Conservation (phyloP, 2,113 vertebrate species). For the Chaenocephalus aceratus region DNA sequence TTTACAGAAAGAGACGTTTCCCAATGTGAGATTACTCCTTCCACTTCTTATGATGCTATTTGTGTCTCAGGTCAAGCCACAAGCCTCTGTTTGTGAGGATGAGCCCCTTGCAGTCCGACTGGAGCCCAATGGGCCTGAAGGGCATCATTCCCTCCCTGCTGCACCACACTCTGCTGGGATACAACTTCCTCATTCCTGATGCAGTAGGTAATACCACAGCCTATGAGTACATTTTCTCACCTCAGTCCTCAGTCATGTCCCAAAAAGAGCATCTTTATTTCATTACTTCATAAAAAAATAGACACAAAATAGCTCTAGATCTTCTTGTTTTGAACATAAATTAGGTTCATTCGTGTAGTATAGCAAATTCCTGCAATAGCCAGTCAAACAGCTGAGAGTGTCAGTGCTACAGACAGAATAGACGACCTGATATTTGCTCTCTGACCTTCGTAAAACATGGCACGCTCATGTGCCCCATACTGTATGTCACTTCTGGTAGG, state of each 20-base stretch:
- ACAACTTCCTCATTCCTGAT: conserved; percentile 95
- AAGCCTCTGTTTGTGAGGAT: conserved; percentile 89
- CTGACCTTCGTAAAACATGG: too few species aligned
- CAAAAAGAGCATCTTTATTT: neutral
- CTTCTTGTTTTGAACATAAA: neutral
- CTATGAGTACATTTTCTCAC: conserved; percentile 27
- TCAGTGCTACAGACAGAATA: conserved; percentile 18
- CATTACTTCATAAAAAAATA: neutral
- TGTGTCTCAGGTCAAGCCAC: conserved; percentile 84
- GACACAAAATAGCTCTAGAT: neutral
- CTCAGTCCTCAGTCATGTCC: neutral
- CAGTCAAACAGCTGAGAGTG: conserved; percentile 11
- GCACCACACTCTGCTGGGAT: conserved; percentile 92
- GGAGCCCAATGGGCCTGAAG: conserved; percentile 88
- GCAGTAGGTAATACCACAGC: conserved; percentile 87
- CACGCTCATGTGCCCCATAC: neutral
- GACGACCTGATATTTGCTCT: neutral
- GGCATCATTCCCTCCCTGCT: conserved; percentile 90
- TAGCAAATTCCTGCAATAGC: conserved; percentile 42
- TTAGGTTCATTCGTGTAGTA: conserved; percentile 27
- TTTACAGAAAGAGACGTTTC: neutral
- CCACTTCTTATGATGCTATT: neutral
- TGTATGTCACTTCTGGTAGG: neutral
- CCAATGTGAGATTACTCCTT: neutral
- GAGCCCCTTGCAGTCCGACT: conserved; percentile 85